phyloP scores from a whole-genome alignment of 1,140 invertebrate genomes.

The Pentalonia nigronervosa region DNA sequence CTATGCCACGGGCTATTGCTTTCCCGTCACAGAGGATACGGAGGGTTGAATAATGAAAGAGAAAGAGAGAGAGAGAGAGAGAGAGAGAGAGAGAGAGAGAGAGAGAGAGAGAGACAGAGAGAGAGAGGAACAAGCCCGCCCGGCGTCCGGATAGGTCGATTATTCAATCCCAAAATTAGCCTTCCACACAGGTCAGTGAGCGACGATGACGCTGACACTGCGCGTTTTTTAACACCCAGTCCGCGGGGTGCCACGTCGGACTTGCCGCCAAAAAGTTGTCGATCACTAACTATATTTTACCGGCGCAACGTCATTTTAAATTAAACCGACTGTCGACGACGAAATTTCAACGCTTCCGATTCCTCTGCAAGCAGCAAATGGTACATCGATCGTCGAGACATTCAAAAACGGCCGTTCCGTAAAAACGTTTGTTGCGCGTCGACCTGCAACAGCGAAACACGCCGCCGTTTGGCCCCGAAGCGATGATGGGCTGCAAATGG shows the following conservation, averaged over 20 bases:
- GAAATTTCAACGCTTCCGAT: not conserved
- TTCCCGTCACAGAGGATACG: not conserved
- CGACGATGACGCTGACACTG: not conserved
- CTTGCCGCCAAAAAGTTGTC: not conserved
- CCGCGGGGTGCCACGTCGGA: too few relatives aligned
- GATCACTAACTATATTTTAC: not conserved
- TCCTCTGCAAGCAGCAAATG: not conserved
- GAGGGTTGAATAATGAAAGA: not conserved
- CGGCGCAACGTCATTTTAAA: slow-evolving; percentile 18
- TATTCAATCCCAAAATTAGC: slow-evolving; percentile 32
- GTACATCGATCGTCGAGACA: not conserved
- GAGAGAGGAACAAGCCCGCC: not conserved
- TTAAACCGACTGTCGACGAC: not conserved
- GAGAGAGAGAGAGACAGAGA: too few relatives aligned
- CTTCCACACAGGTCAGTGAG: not conserved
- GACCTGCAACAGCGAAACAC: not conserved
- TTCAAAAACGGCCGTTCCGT: not conserved
- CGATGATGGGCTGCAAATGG: not conserved
- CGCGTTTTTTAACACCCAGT: slow-evolving; percentile 26
- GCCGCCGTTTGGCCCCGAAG: not conserved
- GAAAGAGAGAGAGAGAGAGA: too few relatives aligned
- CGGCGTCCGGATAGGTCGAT: not conserved
- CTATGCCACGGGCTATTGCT: not conserved
- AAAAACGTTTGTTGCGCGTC: not conserved
- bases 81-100: too few relatives aligned